Evolutionary conservation across 53 echinoderm and acorn worm species (phyloP).

Genomic region (Henricia sp.): DNA sequence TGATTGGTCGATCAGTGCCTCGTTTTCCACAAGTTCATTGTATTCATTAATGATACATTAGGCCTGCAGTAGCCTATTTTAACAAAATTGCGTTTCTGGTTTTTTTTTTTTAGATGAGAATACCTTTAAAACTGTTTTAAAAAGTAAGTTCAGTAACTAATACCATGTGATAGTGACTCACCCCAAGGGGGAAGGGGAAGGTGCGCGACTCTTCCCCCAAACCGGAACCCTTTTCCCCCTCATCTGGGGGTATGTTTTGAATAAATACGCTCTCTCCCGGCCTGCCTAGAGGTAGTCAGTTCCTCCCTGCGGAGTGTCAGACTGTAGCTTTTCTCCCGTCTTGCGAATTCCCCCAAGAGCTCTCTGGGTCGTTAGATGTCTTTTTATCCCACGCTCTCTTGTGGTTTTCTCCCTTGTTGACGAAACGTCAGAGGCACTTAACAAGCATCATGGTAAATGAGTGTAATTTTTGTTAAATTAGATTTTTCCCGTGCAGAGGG

Average conservation of each 20-base stretch:
- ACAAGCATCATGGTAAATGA: background rate
- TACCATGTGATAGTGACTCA: conserved; percentile 44
- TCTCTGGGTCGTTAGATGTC: background rate
- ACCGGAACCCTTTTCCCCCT: conserved; percentile 16
- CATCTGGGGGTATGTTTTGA: conserved; percentile 14
- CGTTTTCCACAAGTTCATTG: no score
- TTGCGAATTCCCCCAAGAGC: conserved; percentile 18
- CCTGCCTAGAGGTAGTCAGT: conserved; percentile 17
- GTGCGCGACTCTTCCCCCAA: background rate
- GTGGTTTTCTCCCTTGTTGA: background rate
- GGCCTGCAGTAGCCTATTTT: no score
- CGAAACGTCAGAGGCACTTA: background rate
- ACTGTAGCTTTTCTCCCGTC: background rate
- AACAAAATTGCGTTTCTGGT: no score
- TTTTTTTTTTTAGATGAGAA: no score
- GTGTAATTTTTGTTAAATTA: background rate
- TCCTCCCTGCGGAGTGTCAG: background rate
- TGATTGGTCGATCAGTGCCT: no score
- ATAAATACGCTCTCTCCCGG: conserved; percentile 24
- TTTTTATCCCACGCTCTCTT: background rate
- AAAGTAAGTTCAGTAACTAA: background rate
- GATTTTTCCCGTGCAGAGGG: no score
- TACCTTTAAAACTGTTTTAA: background rate
- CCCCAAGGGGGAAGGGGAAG: conserved; percentile 26
- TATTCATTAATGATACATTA: no score